Percentiles rank a stretch among this genome's conserved stretches.
Evolutionary conservation across 2,797 vertebrate species (phyloP).

Genomic region (Scolopax bukidnonensis): DNA sequence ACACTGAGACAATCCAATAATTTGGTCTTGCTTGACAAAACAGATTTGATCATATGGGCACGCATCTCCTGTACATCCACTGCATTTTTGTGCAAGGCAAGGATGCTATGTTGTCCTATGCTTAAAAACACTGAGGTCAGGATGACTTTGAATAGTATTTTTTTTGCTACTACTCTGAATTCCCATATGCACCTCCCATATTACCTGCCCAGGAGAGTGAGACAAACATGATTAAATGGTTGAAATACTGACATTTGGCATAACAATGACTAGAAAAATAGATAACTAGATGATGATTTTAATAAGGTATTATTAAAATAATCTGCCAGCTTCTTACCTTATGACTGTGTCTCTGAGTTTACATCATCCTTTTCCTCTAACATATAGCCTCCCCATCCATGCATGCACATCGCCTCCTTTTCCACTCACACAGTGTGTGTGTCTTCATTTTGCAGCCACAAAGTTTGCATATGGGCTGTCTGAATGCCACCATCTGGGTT

Average conservation of each 20-base stretch:
- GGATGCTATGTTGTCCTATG: not conserved
- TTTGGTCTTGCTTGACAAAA: not conserved
- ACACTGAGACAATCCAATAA: not conserved
- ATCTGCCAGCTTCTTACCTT: not conserved
- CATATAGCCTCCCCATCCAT: accelerated
- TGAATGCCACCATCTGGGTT: not conserved
- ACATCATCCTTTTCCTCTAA: not conserved
- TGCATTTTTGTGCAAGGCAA: not conserved
- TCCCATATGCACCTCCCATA: not conserved
- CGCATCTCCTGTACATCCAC: not conserved
- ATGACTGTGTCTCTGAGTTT: not conserved
- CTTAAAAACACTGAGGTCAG: not conserved
- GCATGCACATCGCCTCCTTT: not conserved
- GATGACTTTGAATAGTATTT: not conserved
- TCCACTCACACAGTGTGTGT: not conserved
- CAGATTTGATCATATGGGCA: not conserved
- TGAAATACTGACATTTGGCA: not conserved
- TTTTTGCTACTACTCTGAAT: not conserved
- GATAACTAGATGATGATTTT: not conserved
- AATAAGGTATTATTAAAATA: not conserved
- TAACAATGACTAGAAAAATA: not conserved
- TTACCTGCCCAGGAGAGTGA: not conserved
- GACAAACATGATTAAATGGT: not conserved
- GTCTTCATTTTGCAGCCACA: not conserved
- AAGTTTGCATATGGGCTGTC: not conserved